Base-by-base conservation (phyloP, 2,113 vertebrate genomes). In the Trogon melanurus region DNA sequence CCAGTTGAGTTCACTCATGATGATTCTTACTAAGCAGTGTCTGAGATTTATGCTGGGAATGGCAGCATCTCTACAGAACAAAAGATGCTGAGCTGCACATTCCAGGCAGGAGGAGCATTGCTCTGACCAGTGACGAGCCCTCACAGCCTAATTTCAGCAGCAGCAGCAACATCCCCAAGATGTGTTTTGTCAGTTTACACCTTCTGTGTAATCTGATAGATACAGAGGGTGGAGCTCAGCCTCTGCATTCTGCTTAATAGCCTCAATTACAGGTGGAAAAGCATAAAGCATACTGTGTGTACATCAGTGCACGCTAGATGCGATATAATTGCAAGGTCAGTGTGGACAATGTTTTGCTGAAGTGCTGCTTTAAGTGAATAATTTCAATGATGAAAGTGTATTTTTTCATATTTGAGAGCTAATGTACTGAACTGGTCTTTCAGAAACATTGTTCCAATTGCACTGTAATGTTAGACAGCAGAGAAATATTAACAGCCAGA, bases 251-350 rank as follows among this genome's bases (percentile, higher is more conserved):
- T 81, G 88, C 83, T 89, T 97, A 96, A 95, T 95, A 97, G 88
- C 91, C 65, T 96, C 96, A 97, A 97, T 98, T 97, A 97, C 81
- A 78, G 91, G 94, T 82, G 93, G 92, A 98, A 98, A 98, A 95
- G 90, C 95, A 86, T 27, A 98, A 98, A 95, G 90, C 95, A 85
- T 29, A 73, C 4, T 8, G 67, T 85, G 93, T 96, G 91, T 96
- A 97, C 97, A 97, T 98, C 89, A 95, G 84, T 88, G 89, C 82
- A 97, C 75, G 92, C 30, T 84, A 95, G 96, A 97, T 53, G n/a
- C 2, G 30, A 86, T 73, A 96, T 98, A 98, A 97, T 97, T 97
- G 95, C 78, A 81, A 98, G 97, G 96, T 94, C 95, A 95, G 69
- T 3, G 6, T 96, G 94, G 95, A 97, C 93, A 96, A 73, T 93